Conservation (phyloP, 2,797 vertebrate genomes). For the Rhabdophis nuchalis region DNA sequence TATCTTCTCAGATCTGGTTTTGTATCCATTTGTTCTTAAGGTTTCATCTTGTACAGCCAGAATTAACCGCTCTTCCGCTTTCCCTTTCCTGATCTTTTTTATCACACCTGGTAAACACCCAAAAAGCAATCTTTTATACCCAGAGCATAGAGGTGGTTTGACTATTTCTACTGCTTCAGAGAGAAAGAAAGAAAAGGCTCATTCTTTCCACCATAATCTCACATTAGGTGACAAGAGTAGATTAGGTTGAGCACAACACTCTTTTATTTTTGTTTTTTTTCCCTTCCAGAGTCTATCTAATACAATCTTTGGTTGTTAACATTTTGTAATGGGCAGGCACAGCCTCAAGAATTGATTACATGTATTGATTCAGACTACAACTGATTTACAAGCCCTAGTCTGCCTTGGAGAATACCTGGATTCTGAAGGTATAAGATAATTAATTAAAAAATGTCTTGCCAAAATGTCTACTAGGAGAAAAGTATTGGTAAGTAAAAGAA, state of each 20-base stretch:
- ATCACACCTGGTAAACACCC: neutral
- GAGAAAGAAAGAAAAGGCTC: neutral
- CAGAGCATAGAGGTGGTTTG: neutral
- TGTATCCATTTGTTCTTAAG: neutral
- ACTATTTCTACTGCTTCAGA: neutral
- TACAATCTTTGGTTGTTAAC: constrained; percentile 26
- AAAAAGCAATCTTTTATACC: neutral
- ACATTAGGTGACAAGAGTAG: neutral
- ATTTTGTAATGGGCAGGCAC: constrained; percentile 41
- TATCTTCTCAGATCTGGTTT: neutral
- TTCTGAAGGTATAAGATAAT: constrained; percentile 27
- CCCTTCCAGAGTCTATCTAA: constrained; percentile 25
- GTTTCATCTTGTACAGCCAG: neutral
- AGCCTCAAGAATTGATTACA: constrained; percentile 48
- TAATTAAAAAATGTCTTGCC: constrained; percentile 42
- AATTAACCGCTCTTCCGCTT: neutral
- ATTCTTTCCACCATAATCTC: neutral
- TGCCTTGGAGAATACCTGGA: constrained; percentile 18
- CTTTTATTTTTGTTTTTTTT: constrained; percentile 15
- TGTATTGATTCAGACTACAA: constrained; percentile 57
- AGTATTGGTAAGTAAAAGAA: neutral
- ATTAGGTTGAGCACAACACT: neutral
- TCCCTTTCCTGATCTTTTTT: neutral
- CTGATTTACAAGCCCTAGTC: constrained; percentile 38
- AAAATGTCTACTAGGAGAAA: constrained; percentile 6